Base-by-base conservation (phyloP, 2,113 vertebrate genomes). In the Petroica traversi region DNA sequence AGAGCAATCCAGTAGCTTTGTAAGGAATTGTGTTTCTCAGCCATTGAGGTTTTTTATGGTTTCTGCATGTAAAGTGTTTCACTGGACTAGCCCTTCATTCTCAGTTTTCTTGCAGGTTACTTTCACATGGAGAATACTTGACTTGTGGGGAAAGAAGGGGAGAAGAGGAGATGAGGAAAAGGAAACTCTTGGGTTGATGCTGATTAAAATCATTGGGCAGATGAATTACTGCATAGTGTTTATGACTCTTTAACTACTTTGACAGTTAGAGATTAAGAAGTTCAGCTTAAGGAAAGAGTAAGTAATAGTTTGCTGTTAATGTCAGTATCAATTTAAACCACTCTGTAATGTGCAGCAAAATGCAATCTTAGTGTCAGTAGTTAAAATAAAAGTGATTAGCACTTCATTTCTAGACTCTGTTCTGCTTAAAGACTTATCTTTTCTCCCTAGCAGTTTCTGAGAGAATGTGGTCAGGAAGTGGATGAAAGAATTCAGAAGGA, bases 201-300 rank as follows among this genome's bases (percentile, higher is more conserved):
- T 89, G 80, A 63, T 89, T 93, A 88, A 87, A 88, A 48, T 85
- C 29, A 49, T 76, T 83, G 69, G 69, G 87, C 84, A 79, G 41
- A 79, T 92, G 61, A 94, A 75, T 95, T 94, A n/a, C 63, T 90
- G 6, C 41, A 12, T 87, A 69, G 67, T 85, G 43, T 80, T 95
- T 95, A 54, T 77, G 78, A 66, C 40, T 73, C 54, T 92, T 28
- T 69, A 75, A 94, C 88, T 85, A 31, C 68, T 93, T 81, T 91
- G 89, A 23, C 55, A 86, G 83, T 93, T 90, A 88, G 75, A 88
- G 33, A 88, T 80, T 76, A 80, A 85, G 62, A 88, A 92, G 48
- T 89, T 92, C 87, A 94, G 29, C 24, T 89, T 95, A 91, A 87
- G 71, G 58, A 94, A 94, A 88, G 83, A 91, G 64, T 95, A 94